Base-by-base conservation (phyloP, 1,140 invertebrate species). In the Scylla paramamosain region DNA sequence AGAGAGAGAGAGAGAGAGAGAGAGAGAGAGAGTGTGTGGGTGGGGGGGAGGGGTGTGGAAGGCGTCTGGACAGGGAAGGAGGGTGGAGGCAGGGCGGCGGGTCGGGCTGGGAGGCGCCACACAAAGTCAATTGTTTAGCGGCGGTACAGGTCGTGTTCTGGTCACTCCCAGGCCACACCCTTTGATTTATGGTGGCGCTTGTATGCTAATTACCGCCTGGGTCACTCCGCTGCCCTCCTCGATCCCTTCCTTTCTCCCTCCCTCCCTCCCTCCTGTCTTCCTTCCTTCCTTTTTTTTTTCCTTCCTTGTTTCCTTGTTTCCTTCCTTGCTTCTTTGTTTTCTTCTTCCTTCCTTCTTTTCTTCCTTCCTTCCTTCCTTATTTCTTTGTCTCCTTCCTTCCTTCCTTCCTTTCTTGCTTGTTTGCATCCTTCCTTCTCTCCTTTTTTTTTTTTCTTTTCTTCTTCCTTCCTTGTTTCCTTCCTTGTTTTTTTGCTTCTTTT, bases 111-210 rank as follows among this genome's bases (percentile, higher is more conserved):
- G 67, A 77, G 67, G 67, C 90, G 20, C 90, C 48, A 29, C 91
- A 32, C 77, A 39, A 2, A 25, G 29, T 77, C 39, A 92, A 92
- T 82, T 83, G 77, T 39, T 67, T 67, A 45, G 91, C n/a, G 90
- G 28, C 67, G 90, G 90, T 92, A 29, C 39, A 29, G 28, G 46
- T 16, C 48, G 29, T 91, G 89, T 91, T 20, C 89, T 91, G 89
- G 89, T 91, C 89, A 91, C 89, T 91, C 89, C 89, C 89, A 10
- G n/a, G 89, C 89, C 89, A 91, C 89, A 91, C 25, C 89, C 89
- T 46, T 87, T 91, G 89, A 91, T 91, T 91, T 91, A 91, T 91
- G 46, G 88, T 10, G 14, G 31, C 84, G 31, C 84, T 87, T 87
- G 84, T 87, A 87, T 87, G 84, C 84, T 87, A 87, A 87, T 87